Percentiles rank a stretch among this genome's conserved stretches.
These are phyloP conservation scores for Prunella himalayana DNA, from an alignment of 2,113 vertebrate species.

Conservation along the genomic window DNA sequence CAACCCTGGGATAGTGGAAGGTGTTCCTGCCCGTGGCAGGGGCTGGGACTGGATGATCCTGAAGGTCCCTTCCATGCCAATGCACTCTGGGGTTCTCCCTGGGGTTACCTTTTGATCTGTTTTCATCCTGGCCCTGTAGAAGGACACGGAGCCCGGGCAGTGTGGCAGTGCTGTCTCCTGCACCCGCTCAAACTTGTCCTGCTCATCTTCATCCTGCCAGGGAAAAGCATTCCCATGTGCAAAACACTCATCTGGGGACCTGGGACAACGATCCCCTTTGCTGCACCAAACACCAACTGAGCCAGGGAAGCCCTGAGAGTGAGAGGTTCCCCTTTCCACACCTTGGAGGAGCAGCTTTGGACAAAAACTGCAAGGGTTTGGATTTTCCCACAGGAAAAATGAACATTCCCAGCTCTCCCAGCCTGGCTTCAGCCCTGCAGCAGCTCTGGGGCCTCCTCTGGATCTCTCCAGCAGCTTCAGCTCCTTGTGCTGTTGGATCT, in stretches of 20 bases:
- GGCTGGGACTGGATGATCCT: background rate
- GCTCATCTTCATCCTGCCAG: slow-evolving; percentile 76
- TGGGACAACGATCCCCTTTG: accelerated
- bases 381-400: background rate
- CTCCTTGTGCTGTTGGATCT: background rate
- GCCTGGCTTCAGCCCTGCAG: background rate
- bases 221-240: background rate
- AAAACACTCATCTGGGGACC: background rate
- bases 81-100: background rate
- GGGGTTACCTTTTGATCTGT: slow-evolving; percentile 67
- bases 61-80: background rate
- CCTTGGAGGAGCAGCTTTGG: background rate
- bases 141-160: slow-evolving; percentile 65
- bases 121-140: slow-evolving; percentile 78
- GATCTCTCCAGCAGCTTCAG: background rate
- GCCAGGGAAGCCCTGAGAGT: background rate
- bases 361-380: background rate
- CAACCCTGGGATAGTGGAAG: background rate
- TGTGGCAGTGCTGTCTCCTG: slow-evolving; percentile 28
- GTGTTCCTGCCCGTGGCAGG: background rate
- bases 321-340: background rate
- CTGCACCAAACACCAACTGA: accelerated
- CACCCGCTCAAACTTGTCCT: slow-evolving; percentile 67
- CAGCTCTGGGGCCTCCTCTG: background rate
- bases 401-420: background rate